These are phyloP conservation scores for Odontesthes bonariensis DNA, from an alignment of 2,113 vertebrate species.

Conservation along the genomic window DNA sequence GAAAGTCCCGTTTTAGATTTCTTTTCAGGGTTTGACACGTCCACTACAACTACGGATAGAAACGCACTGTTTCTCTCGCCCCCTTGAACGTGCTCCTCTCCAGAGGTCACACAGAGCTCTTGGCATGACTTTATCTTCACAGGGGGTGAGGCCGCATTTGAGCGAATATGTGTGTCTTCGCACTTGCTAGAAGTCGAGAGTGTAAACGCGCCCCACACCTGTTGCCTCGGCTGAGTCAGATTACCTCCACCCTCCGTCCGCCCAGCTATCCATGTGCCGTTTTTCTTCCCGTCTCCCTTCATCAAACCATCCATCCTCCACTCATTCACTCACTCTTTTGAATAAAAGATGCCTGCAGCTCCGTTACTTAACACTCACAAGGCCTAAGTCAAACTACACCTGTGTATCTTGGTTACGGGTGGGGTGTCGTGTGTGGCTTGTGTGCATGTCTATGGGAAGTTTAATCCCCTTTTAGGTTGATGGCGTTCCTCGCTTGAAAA, in stretches of 20 bases:
- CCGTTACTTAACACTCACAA: constrained; percentile 66
- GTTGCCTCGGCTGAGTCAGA: constrained; percentile 56
- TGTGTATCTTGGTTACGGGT: constrained; percentile 54
- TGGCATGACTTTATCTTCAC: not conserved
- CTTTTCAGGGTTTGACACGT: not conserved
- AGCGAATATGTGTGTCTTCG: constrained; percentile 16
- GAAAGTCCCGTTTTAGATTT: not conserved
- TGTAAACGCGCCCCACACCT: constrained; percentile 63
- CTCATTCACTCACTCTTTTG: constrained; percentile 32
- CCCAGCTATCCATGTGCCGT: constrained; percentile 27
- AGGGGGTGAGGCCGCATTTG: constrained; percentile 4
- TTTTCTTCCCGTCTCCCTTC: not conserved
- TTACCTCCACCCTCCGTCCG: constrained; percentile 55
- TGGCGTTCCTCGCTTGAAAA: not conserved
- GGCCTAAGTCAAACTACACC: constrained; percentile 51
- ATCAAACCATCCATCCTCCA: constrained; percentile 9
- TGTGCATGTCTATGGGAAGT: constrained; percentile 18
- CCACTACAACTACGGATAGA: not conserved
- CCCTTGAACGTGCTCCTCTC: not conserved
- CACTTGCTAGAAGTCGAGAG: constrained; percentile 46
- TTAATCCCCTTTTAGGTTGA: not conserved
- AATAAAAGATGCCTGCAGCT: constrained; percentile 44
- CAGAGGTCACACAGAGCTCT: constrained; percentile 29
- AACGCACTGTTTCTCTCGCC: not conserved
- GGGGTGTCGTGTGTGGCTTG: constrained; percentile 16